Evolutionary conservation across 2,888 invertebrate genomes (phyloP).

Genomic region (Sipunculus nudus): DNA sequence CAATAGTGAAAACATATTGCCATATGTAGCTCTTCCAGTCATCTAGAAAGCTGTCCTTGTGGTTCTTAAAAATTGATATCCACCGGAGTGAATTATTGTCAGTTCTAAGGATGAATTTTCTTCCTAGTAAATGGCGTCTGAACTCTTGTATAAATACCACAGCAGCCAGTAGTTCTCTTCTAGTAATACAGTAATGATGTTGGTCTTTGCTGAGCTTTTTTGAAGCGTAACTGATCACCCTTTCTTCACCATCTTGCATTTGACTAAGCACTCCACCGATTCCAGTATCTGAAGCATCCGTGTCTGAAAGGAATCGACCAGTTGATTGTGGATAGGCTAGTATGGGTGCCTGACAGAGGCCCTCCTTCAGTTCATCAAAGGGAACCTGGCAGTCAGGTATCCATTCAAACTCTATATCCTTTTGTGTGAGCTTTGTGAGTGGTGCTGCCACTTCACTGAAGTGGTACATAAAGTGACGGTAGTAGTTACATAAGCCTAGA

Average conservation of each 20-base stretch:
- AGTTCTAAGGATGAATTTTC: not conserved
- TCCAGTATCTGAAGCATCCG: not conserved
- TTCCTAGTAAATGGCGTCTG: not conserved
- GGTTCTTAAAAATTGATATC: not conserved
- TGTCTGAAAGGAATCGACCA: not conserved
- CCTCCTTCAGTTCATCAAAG: not conserved
- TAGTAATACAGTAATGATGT: not conserved
- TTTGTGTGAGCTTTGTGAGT: not conserved
- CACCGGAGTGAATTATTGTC: not conserved
- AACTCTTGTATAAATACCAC: not conserved
- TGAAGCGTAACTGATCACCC: not conserved
- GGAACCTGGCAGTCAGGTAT: not conserved
- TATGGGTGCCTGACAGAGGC: constrained; percentile 19
- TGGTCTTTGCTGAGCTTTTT: not conserved
- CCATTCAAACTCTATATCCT: not conserved
- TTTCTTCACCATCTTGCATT: no score
- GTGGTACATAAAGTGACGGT: not conserved
- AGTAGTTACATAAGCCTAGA: constrained; percentile 7
- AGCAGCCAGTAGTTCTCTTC: not conserved
- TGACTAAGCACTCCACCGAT: constrained; percentile 25
- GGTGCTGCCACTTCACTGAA: not conserved
- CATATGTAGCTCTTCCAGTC: no score
- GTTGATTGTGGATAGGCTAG: not conserved
- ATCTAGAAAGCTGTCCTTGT: no score
- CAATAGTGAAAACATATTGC: no score